Conservation (phyloP, 2,888 invertebrate species). For the Ormyrus rosae region DNA sequence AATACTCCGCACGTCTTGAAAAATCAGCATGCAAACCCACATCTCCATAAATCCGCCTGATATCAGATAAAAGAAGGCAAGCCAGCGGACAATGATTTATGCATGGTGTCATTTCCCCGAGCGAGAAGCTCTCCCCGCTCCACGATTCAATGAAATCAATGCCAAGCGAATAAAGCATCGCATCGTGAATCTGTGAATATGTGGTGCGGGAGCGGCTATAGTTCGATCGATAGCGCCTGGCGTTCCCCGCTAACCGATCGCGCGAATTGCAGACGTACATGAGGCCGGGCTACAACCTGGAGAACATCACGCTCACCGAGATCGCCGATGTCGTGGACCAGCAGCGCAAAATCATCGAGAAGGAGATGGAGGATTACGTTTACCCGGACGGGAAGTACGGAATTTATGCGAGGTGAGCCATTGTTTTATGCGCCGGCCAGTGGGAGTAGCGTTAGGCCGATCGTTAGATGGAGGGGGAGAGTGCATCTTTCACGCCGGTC, state of each 20-base stretch:
- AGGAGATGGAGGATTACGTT: constrained; percentile 80
- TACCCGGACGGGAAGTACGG: constrained; percentile 79
- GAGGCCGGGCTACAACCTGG: constrained; percentile 58
- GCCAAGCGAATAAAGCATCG: not conserved
- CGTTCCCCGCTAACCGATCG: not conserved
- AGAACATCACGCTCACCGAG: constrained; percentile 71
- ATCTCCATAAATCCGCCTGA: not conserved
- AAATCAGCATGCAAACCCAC: not conserved
- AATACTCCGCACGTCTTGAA: no score
- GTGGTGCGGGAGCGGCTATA: no score
- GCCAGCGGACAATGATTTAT: not conserved
- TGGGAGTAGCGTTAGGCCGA: no score
- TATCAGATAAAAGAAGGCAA: no score
- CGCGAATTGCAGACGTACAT: constrained; percentile 65
- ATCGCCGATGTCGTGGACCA: constrained; percentile 79
- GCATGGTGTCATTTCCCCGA: no score
- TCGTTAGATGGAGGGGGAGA: no score
- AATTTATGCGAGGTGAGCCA: constrained; percentile 75
- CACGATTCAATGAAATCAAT: constrained; percentile 17
- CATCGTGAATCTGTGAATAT: not conserved
- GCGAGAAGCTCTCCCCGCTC: no score
- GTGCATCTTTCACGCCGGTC: not conserved
- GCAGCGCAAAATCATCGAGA: constrained; percentile 78
- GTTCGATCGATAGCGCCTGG: not conserved
- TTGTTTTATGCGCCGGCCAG: not conserved